These are phyloP conservation scores for Ricordea florida DNA, from an alignment of 92 coral and sea anemone genomes.

Conservation along the genomic window DNA sequence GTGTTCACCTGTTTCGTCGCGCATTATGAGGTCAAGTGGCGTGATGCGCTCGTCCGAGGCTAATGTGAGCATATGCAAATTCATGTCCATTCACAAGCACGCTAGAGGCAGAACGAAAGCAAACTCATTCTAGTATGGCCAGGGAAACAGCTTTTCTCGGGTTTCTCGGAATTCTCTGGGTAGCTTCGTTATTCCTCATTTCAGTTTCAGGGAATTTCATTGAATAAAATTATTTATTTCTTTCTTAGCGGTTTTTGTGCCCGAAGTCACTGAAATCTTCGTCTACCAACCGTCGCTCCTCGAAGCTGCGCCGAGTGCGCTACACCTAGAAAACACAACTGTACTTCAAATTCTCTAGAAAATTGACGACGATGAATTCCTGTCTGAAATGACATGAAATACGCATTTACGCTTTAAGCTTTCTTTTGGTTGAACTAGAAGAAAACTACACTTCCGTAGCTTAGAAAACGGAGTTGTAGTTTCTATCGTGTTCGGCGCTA, in stretches of 20 bases:
- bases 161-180: background rate
- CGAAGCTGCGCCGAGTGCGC: conserved; percentile 1
- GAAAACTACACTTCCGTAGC: background rate
- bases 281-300: background rate
- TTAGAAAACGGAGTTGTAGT: background rate
- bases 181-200: background rate
- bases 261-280: background rate
- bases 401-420: too few relatives aligned
- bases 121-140: background rate
- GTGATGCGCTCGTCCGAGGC: conserved; percentile 31
- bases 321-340: background rate
- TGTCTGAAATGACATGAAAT: too few relatives aligned
- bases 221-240: background rate
- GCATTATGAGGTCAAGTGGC: conserved; percentile 56
- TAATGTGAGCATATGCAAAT: too few relatives aligned
- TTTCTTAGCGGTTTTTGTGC: background rate
- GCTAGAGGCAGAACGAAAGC: background rate
- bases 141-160: background rate
- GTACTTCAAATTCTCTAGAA: background rate
- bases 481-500: background rate
- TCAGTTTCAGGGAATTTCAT: background rate
- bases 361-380: background rate
- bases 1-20: conserved; percentile 23
- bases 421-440: too few relatives aligned
- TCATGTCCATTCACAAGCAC: background rate